A percentile compares a stretch with the other conserved stretches of the same genome.
phyloP scores from a whole-genome alignment of 23 tunicate species.

The Trididemnum clinides region DNA sequence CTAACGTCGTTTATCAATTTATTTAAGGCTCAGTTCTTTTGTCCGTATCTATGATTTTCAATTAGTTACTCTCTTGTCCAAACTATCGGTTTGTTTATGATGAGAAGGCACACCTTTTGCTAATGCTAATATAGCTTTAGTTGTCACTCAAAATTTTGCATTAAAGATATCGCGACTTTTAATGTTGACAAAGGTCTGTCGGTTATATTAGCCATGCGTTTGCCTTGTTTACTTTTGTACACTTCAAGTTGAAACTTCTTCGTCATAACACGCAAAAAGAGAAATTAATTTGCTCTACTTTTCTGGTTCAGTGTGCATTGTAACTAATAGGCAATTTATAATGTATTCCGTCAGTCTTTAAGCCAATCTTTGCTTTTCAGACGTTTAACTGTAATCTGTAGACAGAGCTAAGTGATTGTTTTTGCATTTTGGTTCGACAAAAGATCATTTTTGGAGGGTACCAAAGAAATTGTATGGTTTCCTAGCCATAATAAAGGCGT shows the following conservation, averaged over 20 bases:
- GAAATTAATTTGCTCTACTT: too few species aligned
- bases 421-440: too few species aligned
- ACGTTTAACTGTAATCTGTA: too few species aligned
- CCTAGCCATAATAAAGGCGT: background rate
- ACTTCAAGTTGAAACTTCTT: too few species aligned
- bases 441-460: too few species aligned
- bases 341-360: too few species aligned
- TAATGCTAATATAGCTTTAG: constrained; percentile 3
- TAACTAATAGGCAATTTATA: too few species aligned
- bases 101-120: background rate
- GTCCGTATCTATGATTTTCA: background rate
- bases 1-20: background rate
- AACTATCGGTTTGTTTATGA: background rate
- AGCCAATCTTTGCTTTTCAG: too few species aligned
- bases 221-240: constrained; percentile 19
- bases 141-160: constrained; percentile 17
- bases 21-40: background rate
- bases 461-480: background rate
- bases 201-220: constrained; percentile 9
- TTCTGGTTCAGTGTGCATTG: too few species aligned
- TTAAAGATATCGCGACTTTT: background rate
- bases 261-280: too few species aligned
- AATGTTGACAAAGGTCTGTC: constrained; percentile 2
- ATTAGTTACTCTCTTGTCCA: background rate
- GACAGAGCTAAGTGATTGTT: too few species aligned